Evolutionary conservation across 2,888 invertebrate genomes (phyloP), one percentile per base, ranked within the genome.

Genomic region (Campaea margaritaria): DNA sequence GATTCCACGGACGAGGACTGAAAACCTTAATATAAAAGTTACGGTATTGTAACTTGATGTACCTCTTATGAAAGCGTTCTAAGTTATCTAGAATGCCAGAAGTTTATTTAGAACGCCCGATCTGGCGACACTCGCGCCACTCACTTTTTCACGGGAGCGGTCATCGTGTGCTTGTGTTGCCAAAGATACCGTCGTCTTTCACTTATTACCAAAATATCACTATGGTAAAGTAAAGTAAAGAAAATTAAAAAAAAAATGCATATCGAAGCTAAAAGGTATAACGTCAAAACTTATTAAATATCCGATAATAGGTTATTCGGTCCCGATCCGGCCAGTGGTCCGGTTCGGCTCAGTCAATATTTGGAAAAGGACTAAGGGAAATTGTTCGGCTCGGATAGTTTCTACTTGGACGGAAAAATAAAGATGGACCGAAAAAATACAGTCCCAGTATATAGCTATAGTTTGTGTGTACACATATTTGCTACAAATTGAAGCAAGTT

Each of bases 401-500:
- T 48, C 52, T 34, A 44, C 48, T 53, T 45, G 53, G 21, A 34
- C 31, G 48, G 48, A 49, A 58, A 51, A 58, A 48, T 52, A 13
- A 58, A 52, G 42, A 52, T 16, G 38, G 15, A 12, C 52, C 16
- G 38, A 43, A 43, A 52, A 58, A 51, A 39, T 38, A 46, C n/a
- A 12, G 13, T 15, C 21, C 15, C 5, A 31, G 27, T 52, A 38
- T 15, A 31, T 16, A 34, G 34, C 45, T 53, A 21, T 44, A 59
- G 53, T 59, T 50, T 50, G 41, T 34, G 27, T 46, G 36, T 14
- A 10, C 46, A 16, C 5, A 49, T 31, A 27, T 42, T 47, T 52
- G 21, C 13, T 41, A 31, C 12, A n/a, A n/a, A n/a, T n/a, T n/a
- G n/a, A n/a, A n/a, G n/a, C n/a, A n/a, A n/a, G n/a, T n/a, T n/a